A percentile compares a stretch with the other conserved stretches of the same genome.
Conservation (phyloP, 2,888 invertebrate genomes). For the Rotaria magnacalcarata region DNA sequence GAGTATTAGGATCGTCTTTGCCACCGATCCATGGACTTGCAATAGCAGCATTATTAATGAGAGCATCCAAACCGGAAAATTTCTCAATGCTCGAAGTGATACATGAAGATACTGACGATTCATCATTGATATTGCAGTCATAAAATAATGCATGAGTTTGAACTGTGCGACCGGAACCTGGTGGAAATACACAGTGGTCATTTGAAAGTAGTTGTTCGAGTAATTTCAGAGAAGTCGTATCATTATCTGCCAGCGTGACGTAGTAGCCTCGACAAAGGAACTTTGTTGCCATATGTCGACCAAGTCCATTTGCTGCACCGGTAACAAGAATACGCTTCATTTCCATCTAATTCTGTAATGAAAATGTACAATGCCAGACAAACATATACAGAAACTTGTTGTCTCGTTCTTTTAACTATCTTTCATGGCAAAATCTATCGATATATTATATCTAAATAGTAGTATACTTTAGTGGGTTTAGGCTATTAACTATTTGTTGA, state of each 20-base stretch:
- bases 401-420: too few species aligned
- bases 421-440: too few species aligned
- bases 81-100: background rate
- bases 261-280: background rate
- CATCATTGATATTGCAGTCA: background rate
- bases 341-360: background rate
- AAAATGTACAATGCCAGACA: too few species aligned
- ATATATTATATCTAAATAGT: too few species aligned
- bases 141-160: background rate
- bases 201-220: background rate
- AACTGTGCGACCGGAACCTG: background rate
- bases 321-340: background rate
- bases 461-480: too few species aligned
- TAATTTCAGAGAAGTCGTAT: background rate
- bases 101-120: background rate
- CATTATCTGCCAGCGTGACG: background rate
- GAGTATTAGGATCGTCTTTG: background rate
- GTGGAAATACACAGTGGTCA: background rate
- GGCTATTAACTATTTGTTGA: too few species aligned
- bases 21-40: background rate
- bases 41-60: background rate
- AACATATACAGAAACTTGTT: too few species aligned
- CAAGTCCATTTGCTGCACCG: background rate
- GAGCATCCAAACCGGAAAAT: background rate
- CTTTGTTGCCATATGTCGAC: background rate